Percentiles rank a stretch among this genome's conserved stretches.
Evolutionary conservation across 1,140 invertebrate species (phyloP).

Genomic region (Saccostrea echinata): DNA sequence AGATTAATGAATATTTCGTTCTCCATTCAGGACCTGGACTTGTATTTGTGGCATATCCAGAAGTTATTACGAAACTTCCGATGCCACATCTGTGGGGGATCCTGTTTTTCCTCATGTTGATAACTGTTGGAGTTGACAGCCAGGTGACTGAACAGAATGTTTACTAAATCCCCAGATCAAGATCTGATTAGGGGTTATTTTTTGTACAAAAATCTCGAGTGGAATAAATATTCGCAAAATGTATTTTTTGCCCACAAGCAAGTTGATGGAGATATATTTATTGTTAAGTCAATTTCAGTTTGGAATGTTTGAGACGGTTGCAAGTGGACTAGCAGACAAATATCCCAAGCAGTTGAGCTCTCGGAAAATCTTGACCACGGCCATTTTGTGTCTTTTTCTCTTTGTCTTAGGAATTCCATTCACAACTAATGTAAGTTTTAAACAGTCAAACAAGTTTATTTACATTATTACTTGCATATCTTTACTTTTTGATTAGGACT

Average conservation of each 20-base stretch:
- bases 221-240: too few relatives aligned
- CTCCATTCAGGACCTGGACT: conserved; percentile 80
- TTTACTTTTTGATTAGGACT: too few relatives aligned
- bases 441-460: too few relatives aligned
- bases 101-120: conserved; percentile 87
- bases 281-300: conserved; percentile 82
- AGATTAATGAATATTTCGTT: background rate
- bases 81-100: conserved; percentile 90
- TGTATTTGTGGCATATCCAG: conserved; percentile 88
- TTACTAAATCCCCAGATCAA: too few relatives aligned
- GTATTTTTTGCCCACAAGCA: too few relatives aligned
- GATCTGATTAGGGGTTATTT: background rate
- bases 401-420: conserved; percentile 68
- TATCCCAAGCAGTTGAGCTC: conserved; percentile 81
- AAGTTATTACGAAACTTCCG: conserved; percentile 89
- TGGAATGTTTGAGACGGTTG: conserved; percentile 89
- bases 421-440: conserved; percentile 66
- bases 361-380: conserved; percentile 61
- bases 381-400: conserved; percentile 59
- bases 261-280: too few relatives aligned
- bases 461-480: too few relatives aligned
- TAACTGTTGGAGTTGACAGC: conserved; percentile 72
- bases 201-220: too few relatives aligned
- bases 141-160: conserved; percentile 56
- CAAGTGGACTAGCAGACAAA: conserved; percentile 87